A percentile compares a stretch with the other conserved stretches of the same genome.
These are phyloP conservation scores for Naso thynnoides DNA, from an alignment of 2,797 vertebrate species.

Conservation along the genomic window DNA sequence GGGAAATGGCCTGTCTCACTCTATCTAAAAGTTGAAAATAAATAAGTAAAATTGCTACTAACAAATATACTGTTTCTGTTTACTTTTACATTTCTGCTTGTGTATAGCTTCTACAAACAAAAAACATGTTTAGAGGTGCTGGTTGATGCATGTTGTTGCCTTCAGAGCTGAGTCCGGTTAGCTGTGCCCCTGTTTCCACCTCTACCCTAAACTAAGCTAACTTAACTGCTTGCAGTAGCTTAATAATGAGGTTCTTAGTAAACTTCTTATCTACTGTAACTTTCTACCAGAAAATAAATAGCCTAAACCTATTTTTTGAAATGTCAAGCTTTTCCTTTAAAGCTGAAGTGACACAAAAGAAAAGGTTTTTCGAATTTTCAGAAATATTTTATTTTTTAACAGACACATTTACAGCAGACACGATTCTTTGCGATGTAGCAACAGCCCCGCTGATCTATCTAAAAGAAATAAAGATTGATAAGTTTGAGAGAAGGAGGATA, in stretches of 20 bases:
- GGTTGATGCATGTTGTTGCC: background rate
- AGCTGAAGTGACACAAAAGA: too few relatives aligned
- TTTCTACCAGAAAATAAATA: too few relatives aligned
- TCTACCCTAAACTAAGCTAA: background rate
- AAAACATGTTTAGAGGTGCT: background rate
- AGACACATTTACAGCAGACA: background rate
- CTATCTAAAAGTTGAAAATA: background rate
- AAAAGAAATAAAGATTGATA: slow-evolving; percentile 23
- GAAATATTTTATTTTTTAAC: background rate
- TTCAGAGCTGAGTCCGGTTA: background rate
- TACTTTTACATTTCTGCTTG: background rate
- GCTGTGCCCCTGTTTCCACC: background rate
- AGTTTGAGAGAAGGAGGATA: slow-evolving; percentile 26
- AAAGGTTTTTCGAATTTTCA: background rate
- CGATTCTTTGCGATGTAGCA: slow-evolving; percentile 23
- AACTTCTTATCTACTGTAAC: background rate
- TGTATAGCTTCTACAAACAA: background rate
- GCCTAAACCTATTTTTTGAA: too few relatives aligned
- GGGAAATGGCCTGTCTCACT: background rate
- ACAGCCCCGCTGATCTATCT: slow-evolving; percentile 22
- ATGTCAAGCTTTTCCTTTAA: too few relatives aligned
- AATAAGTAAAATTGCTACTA: background rate
- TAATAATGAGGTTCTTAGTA: accelerated
- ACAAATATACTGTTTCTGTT: background rate
- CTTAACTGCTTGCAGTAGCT: background rate